A percentile compares a stretch with the other conserved stretches of the same genome.
Conservation (phyloP, 2,113 vertebrate species). For the Trogon melanurus region DNA sequence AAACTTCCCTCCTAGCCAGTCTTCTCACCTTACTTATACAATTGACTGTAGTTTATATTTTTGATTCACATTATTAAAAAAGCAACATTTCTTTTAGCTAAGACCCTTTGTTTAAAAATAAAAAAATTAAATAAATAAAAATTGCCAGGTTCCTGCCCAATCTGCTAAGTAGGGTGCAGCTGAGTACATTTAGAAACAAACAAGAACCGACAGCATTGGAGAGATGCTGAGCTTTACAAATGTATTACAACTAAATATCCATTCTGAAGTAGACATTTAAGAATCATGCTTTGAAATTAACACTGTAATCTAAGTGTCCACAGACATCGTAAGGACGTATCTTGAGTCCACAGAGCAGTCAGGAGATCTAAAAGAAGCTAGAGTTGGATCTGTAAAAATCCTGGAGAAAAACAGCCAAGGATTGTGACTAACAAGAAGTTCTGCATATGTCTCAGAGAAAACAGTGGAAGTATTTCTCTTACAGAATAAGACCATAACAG, state of each 20-base stretch:
- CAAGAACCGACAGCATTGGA: neutral
- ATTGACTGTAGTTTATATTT: neutral
- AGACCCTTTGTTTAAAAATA: neutral
- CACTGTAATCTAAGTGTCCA: neutral
- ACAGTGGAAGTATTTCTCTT: neutral
- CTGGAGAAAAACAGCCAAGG: neutral
- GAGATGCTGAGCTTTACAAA: neutral
- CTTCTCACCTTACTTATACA: neutral
- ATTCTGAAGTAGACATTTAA: neutral
- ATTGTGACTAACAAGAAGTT: neutral
- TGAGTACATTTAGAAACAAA: neutral
- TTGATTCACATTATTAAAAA: neutral
- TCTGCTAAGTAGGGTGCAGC: neutral
- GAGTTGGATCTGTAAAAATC: neutral
- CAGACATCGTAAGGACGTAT: neutral
- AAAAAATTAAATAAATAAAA: fast-evolving
- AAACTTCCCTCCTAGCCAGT: neutral
- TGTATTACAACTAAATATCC: neutral
- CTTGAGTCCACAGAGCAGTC: neutral
- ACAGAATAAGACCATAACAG: neutral
- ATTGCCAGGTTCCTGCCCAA: neutral
- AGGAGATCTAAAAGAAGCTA: neutral
- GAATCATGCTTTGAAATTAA: neutral
- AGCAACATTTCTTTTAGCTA: neutral
- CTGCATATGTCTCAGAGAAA: neutral